Conservation (phyloP, 2,113 vertebrate genomes). For the Syngnathus typhle region DNA sequence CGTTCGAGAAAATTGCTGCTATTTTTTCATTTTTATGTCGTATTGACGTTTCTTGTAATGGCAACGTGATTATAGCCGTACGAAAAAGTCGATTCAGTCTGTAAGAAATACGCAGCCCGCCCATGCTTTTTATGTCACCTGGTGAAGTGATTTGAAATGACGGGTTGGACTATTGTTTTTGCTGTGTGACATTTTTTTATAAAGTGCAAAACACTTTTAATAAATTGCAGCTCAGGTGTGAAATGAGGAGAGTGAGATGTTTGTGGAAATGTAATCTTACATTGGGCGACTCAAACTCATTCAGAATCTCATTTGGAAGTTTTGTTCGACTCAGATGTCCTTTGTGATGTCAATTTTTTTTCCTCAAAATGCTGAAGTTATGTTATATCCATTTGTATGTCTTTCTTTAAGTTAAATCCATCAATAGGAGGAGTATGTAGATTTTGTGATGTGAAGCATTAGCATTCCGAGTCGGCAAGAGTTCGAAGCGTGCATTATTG, state of each 20-base stretch:
- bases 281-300: background rate
- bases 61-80: background rate
- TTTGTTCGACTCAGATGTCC: background rate
- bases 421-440: background rate
- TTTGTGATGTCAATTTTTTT: background rate
- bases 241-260: background rate
- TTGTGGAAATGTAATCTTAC: background rate
- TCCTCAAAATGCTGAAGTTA: background rate
- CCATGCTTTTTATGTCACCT: conserved; percentile 23
- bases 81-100: background rate
- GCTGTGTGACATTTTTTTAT: conserved; percentile 23
- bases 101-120: background rate
- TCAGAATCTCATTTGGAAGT: background rate
- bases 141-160: conserved; percentile 35
- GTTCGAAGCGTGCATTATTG: background rate
- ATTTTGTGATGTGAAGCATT: background rate
- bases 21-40: background rate
- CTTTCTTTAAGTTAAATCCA: background rate
- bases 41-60: background rate
- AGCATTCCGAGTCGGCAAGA: background rate
- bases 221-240: conserved; percentile 26
- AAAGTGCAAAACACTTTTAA: conserved; percentile 26
- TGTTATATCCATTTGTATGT: background rate
- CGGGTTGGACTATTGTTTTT: conserved; percentile 32
- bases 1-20: background rate